Conservation (phyloP, 1,140 invertebrate genomes). For the Capitella teleta region DNA sequence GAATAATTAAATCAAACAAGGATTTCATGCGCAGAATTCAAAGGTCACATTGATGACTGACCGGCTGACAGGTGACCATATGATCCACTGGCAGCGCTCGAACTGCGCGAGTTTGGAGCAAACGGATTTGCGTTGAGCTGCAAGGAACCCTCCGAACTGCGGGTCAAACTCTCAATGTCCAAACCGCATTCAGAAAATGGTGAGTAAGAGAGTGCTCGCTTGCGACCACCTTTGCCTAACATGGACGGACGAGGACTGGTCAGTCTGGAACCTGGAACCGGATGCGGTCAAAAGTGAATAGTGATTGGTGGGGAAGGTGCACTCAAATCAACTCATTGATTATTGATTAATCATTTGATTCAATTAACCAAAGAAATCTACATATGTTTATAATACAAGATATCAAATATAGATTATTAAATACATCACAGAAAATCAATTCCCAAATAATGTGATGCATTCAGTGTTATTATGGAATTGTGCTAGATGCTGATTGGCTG, state of each 20-base stretch:
- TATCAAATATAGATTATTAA: neutral
- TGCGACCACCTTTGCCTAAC: slow-evolving; percentile 50
- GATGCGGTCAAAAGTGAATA: neutral
- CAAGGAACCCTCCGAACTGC: slow-evolving; percentile 86
- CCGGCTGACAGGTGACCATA: slow-evolving; percentile 90
- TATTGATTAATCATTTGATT: neutral
- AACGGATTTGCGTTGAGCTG: slow-evolving; percentile 71
- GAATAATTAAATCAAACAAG: neutral
- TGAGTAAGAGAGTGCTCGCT: slow-evolving; percentile 83
- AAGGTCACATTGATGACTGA: slow-evolving; percentile 24
- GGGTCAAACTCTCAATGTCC: slow-evolving; percentile 88
- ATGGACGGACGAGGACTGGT: slow-evolving; percentile 40
- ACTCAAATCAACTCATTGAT: neutral
- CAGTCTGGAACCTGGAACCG: slow-evolving; percentile 56
- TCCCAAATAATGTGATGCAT: too few relatives aligned
- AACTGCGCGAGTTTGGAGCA: slow-evolving; percentile 54
- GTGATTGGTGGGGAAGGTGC: neutral
- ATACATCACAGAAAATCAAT: neutral
- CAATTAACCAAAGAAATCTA: neutral
- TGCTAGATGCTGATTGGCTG: too few relatives aligned
- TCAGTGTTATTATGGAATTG: too few relatives aligned
- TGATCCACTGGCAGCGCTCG: slow-evolving; percentile 75
- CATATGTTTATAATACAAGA: neutral
- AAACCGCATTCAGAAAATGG: slow-evolving; percentile 82
- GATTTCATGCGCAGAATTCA: neutral